Conservation (phyloP, 2,888 invertebrate genomes). For the Tetragonula carbonaria region DNA sequence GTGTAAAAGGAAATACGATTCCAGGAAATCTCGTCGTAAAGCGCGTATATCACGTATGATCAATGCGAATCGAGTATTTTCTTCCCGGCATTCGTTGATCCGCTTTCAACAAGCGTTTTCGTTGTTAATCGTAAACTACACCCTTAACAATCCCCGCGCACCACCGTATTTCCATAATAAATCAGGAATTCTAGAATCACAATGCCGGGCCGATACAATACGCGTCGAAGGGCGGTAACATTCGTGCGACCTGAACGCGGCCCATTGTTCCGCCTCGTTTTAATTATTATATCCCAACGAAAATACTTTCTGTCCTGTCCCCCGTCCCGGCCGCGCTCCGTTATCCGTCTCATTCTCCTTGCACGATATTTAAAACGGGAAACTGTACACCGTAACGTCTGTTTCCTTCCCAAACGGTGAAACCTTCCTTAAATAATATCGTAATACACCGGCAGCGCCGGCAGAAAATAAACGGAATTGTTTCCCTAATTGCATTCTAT, state of each 20-base stretch:
- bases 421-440: conserved; percentile 47
- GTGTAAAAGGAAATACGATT: not conserved
- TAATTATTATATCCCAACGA: conserved; percentile 44
- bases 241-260: conserved; percentile 35
- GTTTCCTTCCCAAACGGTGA: conserved; percentile 42
- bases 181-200: conserved; percentile 40
- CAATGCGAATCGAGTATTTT: conserved; percentile 15
- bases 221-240: conserved; percentile 36
- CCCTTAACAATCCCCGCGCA: conserved; percentile 25
- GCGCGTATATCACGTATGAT: not conserved
- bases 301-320: conserved; percentile 30
- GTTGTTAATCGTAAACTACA: conserved; percentile 43
- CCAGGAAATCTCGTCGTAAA: not conserved
- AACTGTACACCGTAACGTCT: conserved; percentile 31
- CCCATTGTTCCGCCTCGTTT: conserved; percentile 42
- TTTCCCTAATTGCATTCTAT: conserved; percentile 59
- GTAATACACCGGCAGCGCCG: conserved; percentile 25
- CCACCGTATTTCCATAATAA: conserved; percentile 39
- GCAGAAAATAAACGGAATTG: conserved; percentile 48
- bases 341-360: not conserved
- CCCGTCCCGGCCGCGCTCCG: too few species aligned
- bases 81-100: conserved; percentile 5
- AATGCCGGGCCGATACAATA: conserved; percentile 34
- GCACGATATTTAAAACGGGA: conserved; percentile 15
- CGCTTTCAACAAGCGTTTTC: conserved; percentile 22